Evolutionary conservation across 2,113 vertebrate genomes (phyloP), one percentile per base, ranked within the genome.

Genomic region (Gymnocephalus cernua): DNA sequence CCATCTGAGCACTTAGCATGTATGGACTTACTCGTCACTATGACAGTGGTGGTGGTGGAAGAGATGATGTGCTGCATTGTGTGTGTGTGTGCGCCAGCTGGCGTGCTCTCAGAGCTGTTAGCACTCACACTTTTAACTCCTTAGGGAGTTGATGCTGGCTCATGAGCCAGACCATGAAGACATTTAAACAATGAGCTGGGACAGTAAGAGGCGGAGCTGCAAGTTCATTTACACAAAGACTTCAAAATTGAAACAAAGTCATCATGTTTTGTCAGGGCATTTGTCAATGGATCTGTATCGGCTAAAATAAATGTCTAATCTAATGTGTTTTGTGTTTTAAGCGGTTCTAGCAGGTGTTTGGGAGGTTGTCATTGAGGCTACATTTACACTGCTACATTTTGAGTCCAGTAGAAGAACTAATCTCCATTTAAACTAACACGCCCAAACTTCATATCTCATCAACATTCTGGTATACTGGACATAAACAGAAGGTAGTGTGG

Each of bases 31-130:
- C 13, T 23, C 2, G 38, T 64, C 57, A 47, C 57, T 48, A 12
- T 75, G 79, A 13, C 11, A 1, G 29, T 11, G 21, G 21, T 6
- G 19, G 4, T 13, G 35, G 13, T 1, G 53, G 27, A 50, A 29
- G 16, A 29, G 16, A 50, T 27, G 16, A 50, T 25, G 56, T 62
- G 63, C 48, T 56, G 77, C 76, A 70, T 35, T 79, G 1, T 29
- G 47, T 63, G 70, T 16, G 25, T 51, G 27, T 45, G 48, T 6
- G 57, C 23, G 71, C 54, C 71, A 82, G 72, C 72, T 75, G 57
- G 72, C 56, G 1, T 10, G 57, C 61, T 80, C 19, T 29, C 53
- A 32, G 61, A 67, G 56, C 25, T 47, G 57, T 57, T 63, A 64
- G 57, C 41, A 0, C 38, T 47, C 27, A 82, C 56, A 45, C 62